Evolutionary conservation across 2,113 vertebrate genomes (phyloP), one percentile per base, ranked within the genome.

Genomic region (Podarcis muralis): DNA sequence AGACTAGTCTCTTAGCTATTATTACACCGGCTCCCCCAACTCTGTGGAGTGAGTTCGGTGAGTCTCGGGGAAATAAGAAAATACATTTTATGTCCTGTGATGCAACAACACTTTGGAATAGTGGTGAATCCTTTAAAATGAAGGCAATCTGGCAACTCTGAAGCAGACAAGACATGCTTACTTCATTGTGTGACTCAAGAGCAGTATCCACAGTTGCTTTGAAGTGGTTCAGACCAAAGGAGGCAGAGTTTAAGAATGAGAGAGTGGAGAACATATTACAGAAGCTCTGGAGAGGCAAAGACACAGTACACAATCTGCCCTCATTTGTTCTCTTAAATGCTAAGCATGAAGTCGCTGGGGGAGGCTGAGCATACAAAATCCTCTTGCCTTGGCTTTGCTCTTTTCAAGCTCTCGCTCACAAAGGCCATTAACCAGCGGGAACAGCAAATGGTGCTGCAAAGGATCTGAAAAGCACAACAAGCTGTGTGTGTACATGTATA

Each of bases 181-280:
- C 32, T 81, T 77, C 86, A 81, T 27, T 37, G 32, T 81, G 27
- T 87, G 86, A 81, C 86, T 87, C 66, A 59, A 80, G 32, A 81
- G n/a, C 23, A 27, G 40, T 72, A 72, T 79, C 68, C 43, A 53
- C 40, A 43, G 35, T 80, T 37, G 43, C 23, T 87, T 87, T 81
- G 76, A 87, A 81, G 40, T 87, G 77, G 86, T 59, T 87, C n/a
- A 71, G 66, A 81, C n/a, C 78, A 59, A 87, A 57, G 48, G n/a
- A 87, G 66, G 86, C 66, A 81, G 66, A 32, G 43, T 57, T 53
- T 53, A 3, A 53, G 66, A 79, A 53, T 79, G 43, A 69, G 62
- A 68, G 13, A 87, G 43, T 23, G 12, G 69, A 32, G 37, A 78
- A 32, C 18, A 37, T 12, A 81, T 32, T 40, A 37, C 30, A n/a